These are phyloP conservation scores for Syngnathus scovelli DNA, from an alignment of 2,113 vertebrate species.

Conservation along the genomic window DNA sequence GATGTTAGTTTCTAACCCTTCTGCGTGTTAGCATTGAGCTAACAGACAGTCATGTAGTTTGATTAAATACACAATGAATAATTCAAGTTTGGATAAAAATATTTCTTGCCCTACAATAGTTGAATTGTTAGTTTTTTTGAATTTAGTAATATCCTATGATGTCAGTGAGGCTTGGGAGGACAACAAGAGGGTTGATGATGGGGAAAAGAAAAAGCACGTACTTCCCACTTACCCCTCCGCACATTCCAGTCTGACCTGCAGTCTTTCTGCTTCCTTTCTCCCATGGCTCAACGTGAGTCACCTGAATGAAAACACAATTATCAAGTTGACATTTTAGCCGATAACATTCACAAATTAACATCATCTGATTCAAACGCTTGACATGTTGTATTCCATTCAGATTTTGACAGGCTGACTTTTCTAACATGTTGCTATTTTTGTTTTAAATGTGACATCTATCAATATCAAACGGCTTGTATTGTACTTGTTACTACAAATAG, in stretches of 20 bases:
- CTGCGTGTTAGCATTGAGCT: too few relatives aligned
- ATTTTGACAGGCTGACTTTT: too few relatives aligned
- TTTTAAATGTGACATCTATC: too few relatives aligned
- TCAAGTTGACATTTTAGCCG: background rate
- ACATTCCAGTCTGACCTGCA: conserved; percentile 99
- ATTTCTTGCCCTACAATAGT: background rate
- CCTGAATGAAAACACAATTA: conserved; percentile 61
- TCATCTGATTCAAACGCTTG: too few relatives aligned
- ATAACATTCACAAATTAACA: too few relatives aligned
- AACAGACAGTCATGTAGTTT: too few relatives aligned
- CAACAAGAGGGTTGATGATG: conserved; percentile 5
- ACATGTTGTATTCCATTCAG: too few relatives aligned
- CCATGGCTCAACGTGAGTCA: conserved; percentile 94
- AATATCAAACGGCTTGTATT: background rate
- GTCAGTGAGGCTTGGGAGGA: background rate
- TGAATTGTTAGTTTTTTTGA: background rate
- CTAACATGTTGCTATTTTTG: too few relatives aligned
- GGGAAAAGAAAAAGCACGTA: conserved; percentile 87
- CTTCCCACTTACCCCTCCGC: conserved; percentile 99
- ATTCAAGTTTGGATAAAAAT: too few relatives aligned
- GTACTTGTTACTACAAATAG: background rate
- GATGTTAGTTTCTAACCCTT: background rate
- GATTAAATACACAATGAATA: too few relatives aligned
- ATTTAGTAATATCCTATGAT: background rate
- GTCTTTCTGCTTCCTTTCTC: conserved; percentile 98